phyloP scores from a whole-genome alignment of 2,888 invertebrate genomes.

The Pardosa pseudoannulata region DNA sequence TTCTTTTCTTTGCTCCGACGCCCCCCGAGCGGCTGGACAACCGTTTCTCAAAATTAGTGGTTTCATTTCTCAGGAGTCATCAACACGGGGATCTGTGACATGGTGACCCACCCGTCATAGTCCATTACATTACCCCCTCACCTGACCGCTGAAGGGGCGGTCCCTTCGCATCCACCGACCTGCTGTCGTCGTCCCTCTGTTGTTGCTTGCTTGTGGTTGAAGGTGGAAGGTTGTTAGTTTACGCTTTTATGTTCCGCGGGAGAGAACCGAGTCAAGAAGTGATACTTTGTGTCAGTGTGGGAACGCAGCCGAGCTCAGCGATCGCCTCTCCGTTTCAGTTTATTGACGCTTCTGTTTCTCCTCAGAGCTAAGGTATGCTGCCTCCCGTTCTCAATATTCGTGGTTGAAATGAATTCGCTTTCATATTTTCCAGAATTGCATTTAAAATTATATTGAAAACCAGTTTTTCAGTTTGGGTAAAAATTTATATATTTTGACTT shows the following conservation, averaged over 20 bases:
- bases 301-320: too few species aligned
- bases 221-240: neutral
- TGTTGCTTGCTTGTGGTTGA: slow-evolving; percentile 4
- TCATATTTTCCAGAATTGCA: too few species aligned
- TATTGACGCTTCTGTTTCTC: too few species aligned
- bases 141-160: neutral
- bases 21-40: slow-evolving; percentile 1
- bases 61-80: neutral
- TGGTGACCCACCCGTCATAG: slow-evolving; percentile 3
- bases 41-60: neutral
- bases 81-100: slow-evolving; percentile 6
- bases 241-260: neutral
- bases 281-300: too few species aligned
- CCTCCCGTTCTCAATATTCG: too few species aligned
- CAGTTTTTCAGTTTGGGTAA: too few species aligned
- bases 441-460: too few species aligned
- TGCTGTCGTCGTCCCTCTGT: neutral
- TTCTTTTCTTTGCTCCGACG: neutral
- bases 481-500: too few species aligned
- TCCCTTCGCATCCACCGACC: slow-evolving; percentile 1
- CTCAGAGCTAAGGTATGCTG: too few species aligned
- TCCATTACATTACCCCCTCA: neutral
- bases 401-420: too few species aligned
- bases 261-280: too few species aligned
- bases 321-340: too few species aligned